Base-by-base conservation (phyloP, 2,113 vertebrate species). In the Pheucticus melanocephalus region DNA sequence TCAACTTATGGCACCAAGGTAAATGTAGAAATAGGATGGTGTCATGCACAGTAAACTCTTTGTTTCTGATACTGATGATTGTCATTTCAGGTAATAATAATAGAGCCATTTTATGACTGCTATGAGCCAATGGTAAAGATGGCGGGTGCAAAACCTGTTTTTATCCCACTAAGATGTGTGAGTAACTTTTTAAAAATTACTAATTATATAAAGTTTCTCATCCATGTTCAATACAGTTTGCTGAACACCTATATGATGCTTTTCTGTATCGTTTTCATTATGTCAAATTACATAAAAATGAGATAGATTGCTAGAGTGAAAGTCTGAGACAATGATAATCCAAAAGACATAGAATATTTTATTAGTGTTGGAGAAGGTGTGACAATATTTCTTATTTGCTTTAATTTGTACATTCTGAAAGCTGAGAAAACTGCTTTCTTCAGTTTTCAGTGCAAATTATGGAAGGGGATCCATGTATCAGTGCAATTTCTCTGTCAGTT, bases 71-170 rank as follows among this genome's bases (percentile, higher is more conserved):
- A 51, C 72, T 57, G 42, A 12, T 77, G 15, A 39, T 88, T 77
- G 68, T 97, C 50, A 85, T 96, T 96, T 94, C 92, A 99, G 99
- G 99, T 99, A 68, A 99, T 99, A 97, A 98, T 99, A 82, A 99
- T 99, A 60, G 99, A 99, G 68, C 99, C 99, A 28, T 99, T 99
- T 97, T 99, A 98, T 85, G 99, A 99, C 75, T 99, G 99, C 94
- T 99, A 99, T 3, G 98, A 99, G 30, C 98, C 99, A 9, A 99
- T 99, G 99, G 98, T 99, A 37, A 98, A 96, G 92, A 99, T 99
- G 99, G 99, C 98, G 0, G 98, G 99, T 89, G 99, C 98, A 73
- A 99, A 96, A 47, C 99, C 99, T 72, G 98, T 99, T 92, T 97
- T 98, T 70, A 98, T 99, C 87, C 98, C 99, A 3, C 90, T 99